These are phyloP conservation scores for Laticauda laticaudata DNA, from an alignment of 2,113 vertebrate genomes.

Conservation along the genomic window DNA sequence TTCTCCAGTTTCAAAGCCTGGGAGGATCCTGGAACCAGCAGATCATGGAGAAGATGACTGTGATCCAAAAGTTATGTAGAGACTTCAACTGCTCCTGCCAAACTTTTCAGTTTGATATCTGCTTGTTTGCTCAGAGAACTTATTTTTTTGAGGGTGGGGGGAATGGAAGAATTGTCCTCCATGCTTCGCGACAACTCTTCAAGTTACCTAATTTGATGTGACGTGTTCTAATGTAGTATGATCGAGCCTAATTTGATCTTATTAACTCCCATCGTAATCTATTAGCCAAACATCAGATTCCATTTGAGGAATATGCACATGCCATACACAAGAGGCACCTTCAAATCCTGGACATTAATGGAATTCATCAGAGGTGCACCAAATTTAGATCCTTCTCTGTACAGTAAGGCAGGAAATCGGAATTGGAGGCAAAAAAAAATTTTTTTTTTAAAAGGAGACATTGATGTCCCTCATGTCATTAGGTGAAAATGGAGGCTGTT, in stretches of 20 bases:
- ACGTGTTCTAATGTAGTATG: slow-evolving; percentile 70
- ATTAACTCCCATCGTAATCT: slow-evolving; percentile 67
- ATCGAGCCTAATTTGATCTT: slow-evolving; percentile 72
- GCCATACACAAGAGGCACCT: slow-evolving; percentile 61
- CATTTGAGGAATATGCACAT: slow-evolving; percentile 62
- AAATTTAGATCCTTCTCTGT: slow-evolving; percentile 29
- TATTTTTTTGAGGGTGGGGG: slow-evolving; percentile 50
- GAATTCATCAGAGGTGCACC: slow-evolving; percentile 57
- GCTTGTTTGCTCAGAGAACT: slow-evolving; percentile 62
- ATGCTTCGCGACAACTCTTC: slow-evolving; percentile 57
- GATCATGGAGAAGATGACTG: not conserved
- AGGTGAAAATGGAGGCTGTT: not conserved
- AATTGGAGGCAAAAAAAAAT: too few relatives aligned
- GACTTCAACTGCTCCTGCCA: slow-evolving; percentile 36
- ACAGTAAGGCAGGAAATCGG: not conserved
- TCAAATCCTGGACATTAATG: slow-evolving; percentile 57
- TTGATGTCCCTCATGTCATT: not conserved
- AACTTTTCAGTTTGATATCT: slow-evolving; percentile 32
- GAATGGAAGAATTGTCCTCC: slow-evolving; percentile 53
- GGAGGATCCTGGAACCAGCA: not conserved
- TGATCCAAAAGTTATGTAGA: not conserved
- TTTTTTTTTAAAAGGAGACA: not conserved
- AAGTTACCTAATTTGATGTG: slow-evolving; percentile 71
- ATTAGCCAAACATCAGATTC: slow-evolving; percentile 69
- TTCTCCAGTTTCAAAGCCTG: not conserved